A percentile compares a stretch with the other conserved stretches of the same genome.
phyloP scores from a whole-genome alignment of 2,797 vertebrate genomes.

The Echiichthys vipera region DNA sequence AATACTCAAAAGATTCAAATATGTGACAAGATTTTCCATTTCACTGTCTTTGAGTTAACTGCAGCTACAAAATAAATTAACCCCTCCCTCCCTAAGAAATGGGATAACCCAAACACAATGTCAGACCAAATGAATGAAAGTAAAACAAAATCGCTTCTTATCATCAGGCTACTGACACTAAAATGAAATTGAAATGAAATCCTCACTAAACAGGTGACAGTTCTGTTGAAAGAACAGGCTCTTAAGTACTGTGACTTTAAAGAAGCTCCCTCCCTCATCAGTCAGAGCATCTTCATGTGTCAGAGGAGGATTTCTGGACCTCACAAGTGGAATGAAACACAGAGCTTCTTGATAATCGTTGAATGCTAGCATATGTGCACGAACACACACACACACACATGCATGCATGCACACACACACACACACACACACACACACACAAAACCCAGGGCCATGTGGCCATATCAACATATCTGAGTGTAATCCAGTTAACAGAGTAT shows the following conservation, averaged over 20 bases:
- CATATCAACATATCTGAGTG: conserved; percentile 83
- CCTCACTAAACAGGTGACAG: conserved; percentile 13
- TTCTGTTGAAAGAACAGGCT: conserved; percentile 13
- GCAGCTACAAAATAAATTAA: background rate
- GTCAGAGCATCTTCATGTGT: conserved; percentile 22
- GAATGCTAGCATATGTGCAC: conserved; percentile 43
- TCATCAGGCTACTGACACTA: background rate
- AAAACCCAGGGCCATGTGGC: conserved; percentile 79
- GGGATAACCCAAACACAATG: background rate
- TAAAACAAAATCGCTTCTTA: background rate
- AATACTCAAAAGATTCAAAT: background rate
- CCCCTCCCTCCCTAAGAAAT: background rate
- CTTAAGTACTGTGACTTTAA: conserved; percentile 11
- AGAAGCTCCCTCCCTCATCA: conserved; percentile 14
- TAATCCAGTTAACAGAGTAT: conserved; percentile 86
- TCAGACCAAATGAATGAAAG: background rate
- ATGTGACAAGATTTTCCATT: no score
- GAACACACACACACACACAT: conserved; percentile 4
- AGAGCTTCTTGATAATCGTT: conserved; percentile 59
- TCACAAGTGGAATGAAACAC: conserved; percentile 74
- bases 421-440: conserved; percentile 49
- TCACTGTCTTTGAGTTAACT: background rate
- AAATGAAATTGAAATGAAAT: conserved; percentile 9
- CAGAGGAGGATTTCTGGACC: conserved; percentile 58
- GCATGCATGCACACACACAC: conserved; percentile 22